A percentile compares a stretch with the other conserved stretches of the same genome.
phyloP scores from a whole-genome alignment of 2,797 vertebrate species.

The Helarctos malayanus region DNA sequence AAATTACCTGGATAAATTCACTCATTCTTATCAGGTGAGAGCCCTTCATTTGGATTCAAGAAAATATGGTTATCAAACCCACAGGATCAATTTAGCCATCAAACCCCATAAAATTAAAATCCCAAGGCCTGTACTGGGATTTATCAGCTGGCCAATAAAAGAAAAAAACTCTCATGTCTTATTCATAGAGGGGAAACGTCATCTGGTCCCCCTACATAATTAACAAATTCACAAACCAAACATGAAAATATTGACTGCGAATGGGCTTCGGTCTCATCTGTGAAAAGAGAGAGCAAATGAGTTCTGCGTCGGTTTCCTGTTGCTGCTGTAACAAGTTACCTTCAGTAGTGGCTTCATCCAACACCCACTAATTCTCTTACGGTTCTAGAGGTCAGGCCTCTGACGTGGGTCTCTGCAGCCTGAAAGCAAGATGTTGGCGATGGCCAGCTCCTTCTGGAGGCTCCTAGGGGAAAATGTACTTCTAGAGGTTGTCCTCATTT shows the following conservation, averaged over 20 bases:
- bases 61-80: not conserved
- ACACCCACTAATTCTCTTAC: not conserved
- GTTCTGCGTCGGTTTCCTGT: not conserved
- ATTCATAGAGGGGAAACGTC: not conserved
- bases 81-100: not conserved
- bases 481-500: not conserved
- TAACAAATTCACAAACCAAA: not conserved
- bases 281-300: not conserved
- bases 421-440: not conserved
- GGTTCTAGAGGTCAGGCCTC: not conserved
- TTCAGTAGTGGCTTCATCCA: not conserved
- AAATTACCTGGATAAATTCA: not conserved
- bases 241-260: not conserved
- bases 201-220: not conserved
- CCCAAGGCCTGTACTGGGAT: not conserved
- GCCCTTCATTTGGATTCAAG: not conserved
- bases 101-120: not conserved
- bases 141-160: not conserved
- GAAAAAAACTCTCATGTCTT: not conserved
- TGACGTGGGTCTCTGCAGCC: accelerated
- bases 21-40: not conserved
- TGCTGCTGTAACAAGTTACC: not conserved
- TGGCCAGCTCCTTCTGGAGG: not conserved
- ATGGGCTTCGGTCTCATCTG: not conserved
- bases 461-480: too few species aligned